phyloP scores from a whole-genome alignment of 2,797 vertebrate species.

The Crenuchus spilurus region DNA sequence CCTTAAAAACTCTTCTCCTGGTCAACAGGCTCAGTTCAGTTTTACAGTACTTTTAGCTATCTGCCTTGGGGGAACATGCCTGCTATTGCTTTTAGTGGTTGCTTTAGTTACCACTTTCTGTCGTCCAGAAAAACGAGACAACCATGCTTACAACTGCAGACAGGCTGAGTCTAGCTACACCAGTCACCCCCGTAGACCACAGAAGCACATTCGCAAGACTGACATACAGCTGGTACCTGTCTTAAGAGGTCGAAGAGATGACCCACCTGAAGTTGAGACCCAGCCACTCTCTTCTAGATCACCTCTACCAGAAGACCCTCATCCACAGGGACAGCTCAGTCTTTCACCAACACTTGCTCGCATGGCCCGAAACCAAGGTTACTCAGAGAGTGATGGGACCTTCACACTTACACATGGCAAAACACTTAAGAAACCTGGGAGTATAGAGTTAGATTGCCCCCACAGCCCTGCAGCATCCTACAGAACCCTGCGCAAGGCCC shows the following conservation, averaged over 20 bases:
- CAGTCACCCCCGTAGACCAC: slow-evolving; percentile 88
- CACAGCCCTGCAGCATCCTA: slow-evolving; percentile 65
- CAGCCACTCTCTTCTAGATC: slow-evolving; percentile 68
- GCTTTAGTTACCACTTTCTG: slow-evolving; percentile 85
- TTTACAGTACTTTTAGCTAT: slow-evolving; percentile 79
- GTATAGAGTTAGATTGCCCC: slow-evolving; percentile 66
- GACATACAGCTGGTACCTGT: slow-evolving; percentile 91
- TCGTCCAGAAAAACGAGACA: slow-evolving; percentile 84
- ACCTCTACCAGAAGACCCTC: slow-evolving; percentile 54
- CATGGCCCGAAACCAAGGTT: slow-evolving; percentile 81
- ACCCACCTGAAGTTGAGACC: slow-evolving; percentile 61
- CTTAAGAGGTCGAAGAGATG: slow-evolving; percentile 78
- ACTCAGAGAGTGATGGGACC: slow-evolving; percentile 58
- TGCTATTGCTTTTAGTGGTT: slow-evolving; percentile 77
- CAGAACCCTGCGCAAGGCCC: slow-evolving; percentile 68
- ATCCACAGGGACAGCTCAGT: slow-evolving; percentile 59
- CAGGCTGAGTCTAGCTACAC: slow-evolving; percentile 89
- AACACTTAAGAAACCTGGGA: slow-evolving; percentile 74
- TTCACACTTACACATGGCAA: slow-evolving; percentile 58
- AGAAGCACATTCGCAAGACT: slow-evolving; percentile 89
- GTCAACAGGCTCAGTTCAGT: slow-evolving; percentile 73
- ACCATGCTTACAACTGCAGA: slow-evolving; percentile 91
- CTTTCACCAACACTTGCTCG: slow-evolving; percentile 60
- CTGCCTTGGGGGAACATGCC: slow-evolving; percentile 81
- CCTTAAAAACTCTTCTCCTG: slow-evolving; percentile 79